Evolutionary conservation across 2,797 vertebrate genomes (phyloP).

Genomic region (Acanthurus tractus): DNA sequence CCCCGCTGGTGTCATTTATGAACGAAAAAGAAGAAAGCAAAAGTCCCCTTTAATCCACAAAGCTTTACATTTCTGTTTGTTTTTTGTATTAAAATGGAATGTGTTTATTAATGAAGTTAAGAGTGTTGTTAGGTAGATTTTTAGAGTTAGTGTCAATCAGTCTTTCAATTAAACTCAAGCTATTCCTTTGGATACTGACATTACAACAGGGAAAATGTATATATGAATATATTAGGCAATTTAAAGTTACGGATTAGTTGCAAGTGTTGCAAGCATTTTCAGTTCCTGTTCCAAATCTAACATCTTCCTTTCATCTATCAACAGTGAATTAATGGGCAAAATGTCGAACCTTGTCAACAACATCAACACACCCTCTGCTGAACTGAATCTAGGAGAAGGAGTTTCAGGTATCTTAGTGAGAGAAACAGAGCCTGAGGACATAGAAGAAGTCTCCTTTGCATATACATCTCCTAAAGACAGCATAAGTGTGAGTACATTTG

Average conservation of each 20-base stretch:
- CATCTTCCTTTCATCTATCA: constrained; percentile 4
- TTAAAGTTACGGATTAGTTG: background rate
- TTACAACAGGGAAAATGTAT: no score
- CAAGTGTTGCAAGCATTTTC: background rate
- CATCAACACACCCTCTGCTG: constrained; percentile 30
- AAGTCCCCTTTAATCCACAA: background rate
- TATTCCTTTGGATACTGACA: no score
- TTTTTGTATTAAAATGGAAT: no score
- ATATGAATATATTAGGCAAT: background rate
- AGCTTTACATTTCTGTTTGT: no score
- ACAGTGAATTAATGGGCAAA: constrained; percentile 35
- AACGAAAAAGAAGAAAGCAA: no score
- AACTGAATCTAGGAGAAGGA: constrained; percentile 19
- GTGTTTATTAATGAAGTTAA: no score
- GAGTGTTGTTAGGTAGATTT: no score
- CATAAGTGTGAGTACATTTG: constrained; percentile 65
- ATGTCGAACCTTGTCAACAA: accelerated
- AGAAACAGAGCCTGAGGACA: accelerated
- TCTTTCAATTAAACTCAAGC: no score
- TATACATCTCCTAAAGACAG: background rate
- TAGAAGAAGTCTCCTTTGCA: constrained; percentile 27
- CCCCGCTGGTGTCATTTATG: no score
- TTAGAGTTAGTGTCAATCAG: no score
- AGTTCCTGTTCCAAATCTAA: no score
- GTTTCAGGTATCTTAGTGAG: constrained; percentile 62